These are phyloP conservation scores for Tokudaia tokunoshimensis DNA, from an alignment of 2,797 vertebrate species.

Conservation along the genomic window DNA sequence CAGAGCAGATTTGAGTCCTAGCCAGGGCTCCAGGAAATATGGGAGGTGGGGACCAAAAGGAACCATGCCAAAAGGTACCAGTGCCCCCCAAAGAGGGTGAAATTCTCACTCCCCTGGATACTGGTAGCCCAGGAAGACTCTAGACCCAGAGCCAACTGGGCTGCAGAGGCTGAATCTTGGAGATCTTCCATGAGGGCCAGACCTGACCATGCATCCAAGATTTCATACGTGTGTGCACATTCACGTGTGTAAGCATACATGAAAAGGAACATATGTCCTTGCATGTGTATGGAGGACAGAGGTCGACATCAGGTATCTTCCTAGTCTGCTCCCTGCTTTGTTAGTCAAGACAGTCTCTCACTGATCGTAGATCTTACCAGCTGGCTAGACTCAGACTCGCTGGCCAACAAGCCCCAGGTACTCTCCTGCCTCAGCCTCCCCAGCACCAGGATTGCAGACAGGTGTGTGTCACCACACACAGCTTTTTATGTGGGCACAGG, in stretches of 20 bases:
- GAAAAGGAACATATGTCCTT: neutral
- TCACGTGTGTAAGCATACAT: neutral
- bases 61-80: neutral
- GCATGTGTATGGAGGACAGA: neutral
- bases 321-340: neutral
- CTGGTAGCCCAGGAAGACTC: neutral
- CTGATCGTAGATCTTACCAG: neutral
- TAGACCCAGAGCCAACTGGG: neutral
- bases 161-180: accelerated
- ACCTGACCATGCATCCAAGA: neutral
- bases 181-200: accelerated
- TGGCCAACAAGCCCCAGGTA: neutral
- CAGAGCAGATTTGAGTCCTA: neutral
- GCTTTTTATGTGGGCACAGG: neutral
- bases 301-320: neutral
- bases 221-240: neutral
- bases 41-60: accelerated
- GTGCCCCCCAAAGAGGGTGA: neutral
- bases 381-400: neutral
- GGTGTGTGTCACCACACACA: neutral
- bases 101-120: accelerated
- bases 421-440: too few relatives aligned
- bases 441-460: neutral
- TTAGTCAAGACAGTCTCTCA: neutral
- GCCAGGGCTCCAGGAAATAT: too few relatives aligned